These are phyloP conservation scores for Cryptophagus acutangulus DNA, from an alignment of 2,888 invertebrate species.

Conservation along the genomic window DNA sequence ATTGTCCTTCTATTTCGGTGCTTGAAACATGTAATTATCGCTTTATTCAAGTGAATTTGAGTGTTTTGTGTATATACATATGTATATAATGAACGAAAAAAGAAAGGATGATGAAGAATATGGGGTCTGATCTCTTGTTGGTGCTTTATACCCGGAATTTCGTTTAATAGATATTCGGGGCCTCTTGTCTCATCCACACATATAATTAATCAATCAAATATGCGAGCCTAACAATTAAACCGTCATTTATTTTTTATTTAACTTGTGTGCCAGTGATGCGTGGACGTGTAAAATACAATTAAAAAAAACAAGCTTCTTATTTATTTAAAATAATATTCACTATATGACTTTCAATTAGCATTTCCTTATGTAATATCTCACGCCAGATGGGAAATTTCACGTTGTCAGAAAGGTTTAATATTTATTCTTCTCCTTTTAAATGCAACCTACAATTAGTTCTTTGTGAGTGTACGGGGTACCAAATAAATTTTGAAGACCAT, in stretches of 20 bases:
- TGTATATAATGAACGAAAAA: too few species aligned
- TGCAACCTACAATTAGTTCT: constrained; percentile 2
- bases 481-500: too few species aligned
- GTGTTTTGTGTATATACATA: too few species aligned
- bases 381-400: constrained; percentile 1
- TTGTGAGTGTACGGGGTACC: too few species aligned
- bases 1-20: too few species aligned
- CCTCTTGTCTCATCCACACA: constrained; percentile 26
- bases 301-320: constrained; percentile 24
- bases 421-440: not conserved
- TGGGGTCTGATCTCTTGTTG: too few species aligned
- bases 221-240: constrained; percentile 32
- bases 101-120: too few species aligned
- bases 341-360: constrained; percentile 1
- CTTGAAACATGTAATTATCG: too few species aligned
- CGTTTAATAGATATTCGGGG: constrained; percentile 32
- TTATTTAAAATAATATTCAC: constrained; percentile 14
- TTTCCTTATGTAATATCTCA: not conserved
- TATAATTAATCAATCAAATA: constrained; percentile 39
- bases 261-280: constrained; percentile 20
- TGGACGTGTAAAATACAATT: constrained; percentile 28
- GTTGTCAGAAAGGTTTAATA: too few species aligned
- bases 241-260: constrained; percentile 31
- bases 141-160: constrained; percentile 15
- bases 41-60: too few species aligned